Percentiles rank a stretch among this genome's conserved stretches.
These are phyloP conservation scores for Aquatica leii DNA, from an alignment of 2,888 invertebrate genomes.

Conservation along the genomic window DNA sequence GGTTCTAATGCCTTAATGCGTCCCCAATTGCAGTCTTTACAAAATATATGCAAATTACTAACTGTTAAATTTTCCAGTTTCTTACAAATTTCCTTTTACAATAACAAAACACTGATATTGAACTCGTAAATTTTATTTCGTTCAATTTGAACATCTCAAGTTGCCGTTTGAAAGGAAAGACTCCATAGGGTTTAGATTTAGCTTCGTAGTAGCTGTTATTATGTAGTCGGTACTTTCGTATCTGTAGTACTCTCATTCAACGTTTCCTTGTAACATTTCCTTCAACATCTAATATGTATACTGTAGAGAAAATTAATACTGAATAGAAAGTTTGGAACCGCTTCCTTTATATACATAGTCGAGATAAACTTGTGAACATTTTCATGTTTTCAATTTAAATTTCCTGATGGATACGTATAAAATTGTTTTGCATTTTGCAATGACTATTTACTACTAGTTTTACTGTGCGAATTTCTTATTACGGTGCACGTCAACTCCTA, in stretches of 20 bases:
- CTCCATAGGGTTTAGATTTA: constrained; percentile 43
- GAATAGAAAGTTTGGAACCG: constrained; percentile 11
- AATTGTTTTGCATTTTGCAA: not conserved
- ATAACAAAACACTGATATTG: not conserved
- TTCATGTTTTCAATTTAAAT: constrained; percentile 11
- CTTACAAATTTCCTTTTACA: not conserved
- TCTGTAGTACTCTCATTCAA: constrained; percentile 18
- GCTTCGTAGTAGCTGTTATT: constrained; percentile 36
- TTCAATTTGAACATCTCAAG: constrained; percentile 25
- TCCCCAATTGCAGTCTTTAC: not conserved
- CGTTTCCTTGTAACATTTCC: constrained; percentile 26
- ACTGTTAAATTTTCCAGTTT: not conserved
- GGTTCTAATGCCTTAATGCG: constrained; percentile 13
- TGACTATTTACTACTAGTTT: not conserved
- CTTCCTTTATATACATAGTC: constrained; percentile 7
- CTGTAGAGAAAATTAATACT: constrained; percentile 7
- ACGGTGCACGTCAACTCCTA: constrained; percentile 2
- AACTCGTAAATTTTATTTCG: constrained; percentile 1
- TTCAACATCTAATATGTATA: constrained; percentile 11
- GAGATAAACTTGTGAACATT: constrained; percentile 5
- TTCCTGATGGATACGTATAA: constrained; percentile 2
- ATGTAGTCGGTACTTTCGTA: constrained; percentile 26
- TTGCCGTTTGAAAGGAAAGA: constrained; percentile 35
- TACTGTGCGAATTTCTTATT: not conserved
- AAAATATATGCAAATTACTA: constrained; percentile 10